Conservation (phyloP, 2,888 invertebrate species). For the Pegoplata infirma region DNA sequence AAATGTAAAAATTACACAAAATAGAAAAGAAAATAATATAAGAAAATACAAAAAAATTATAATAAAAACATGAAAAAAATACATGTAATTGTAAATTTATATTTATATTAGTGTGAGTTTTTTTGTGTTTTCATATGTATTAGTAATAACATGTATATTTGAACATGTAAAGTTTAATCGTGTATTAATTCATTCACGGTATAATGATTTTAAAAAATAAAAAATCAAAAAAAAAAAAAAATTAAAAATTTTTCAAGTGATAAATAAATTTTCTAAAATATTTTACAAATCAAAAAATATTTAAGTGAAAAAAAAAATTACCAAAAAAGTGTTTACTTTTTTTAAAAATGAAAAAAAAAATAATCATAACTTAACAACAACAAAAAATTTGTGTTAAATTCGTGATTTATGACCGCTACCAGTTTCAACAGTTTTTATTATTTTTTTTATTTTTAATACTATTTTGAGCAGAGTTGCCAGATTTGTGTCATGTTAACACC, state of each 20-base stretch:
- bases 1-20: no score
- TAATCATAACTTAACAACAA: background rate
- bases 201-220: background rate
- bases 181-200: background rate
- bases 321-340: no score
- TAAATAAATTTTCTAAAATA: no score
- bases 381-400: constrained; percentile 27
- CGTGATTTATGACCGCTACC: constrained; percentile 40
- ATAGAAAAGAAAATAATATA: no score
- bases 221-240: no score
- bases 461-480: no score
- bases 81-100: background rate
- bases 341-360: no score
- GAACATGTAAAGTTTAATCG: no score
- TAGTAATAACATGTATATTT: no score
- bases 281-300: background rate
- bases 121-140: no score
- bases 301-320: background rate
- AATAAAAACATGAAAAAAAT: background rate
- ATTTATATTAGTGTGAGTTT: background rate
- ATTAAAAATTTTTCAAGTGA: background rate
- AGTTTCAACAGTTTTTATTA: constrained; percentile 14
- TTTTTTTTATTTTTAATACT: constrained; percentile 15
- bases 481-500: no score
- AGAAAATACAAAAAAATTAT: background rate